Evolutionary conservation across 2,113 vertebrate species (phyloP).

Genomic region (Cryptoleucopteryx plumbea): DNA sequence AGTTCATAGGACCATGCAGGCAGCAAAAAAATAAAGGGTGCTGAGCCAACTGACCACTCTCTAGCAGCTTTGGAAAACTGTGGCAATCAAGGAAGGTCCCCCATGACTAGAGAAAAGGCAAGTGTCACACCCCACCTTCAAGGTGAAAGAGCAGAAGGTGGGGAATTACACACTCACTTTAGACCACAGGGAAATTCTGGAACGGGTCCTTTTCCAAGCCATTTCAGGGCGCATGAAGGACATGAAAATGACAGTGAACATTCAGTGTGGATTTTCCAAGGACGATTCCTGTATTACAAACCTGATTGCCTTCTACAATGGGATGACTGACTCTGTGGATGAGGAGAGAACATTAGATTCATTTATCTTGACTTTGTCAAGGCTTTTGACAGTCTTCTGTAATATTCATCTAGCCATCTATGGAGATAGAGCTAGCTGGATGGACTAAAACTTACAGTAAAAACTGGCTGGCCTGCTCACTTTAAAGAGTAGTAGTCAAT

Average conservation of each 20-base stretch:
- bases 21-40: fast-evolving
- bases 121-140: not conserved
- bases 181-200: not conserved
- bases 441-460: not conserved
- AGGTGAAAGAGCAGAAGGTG: not conserved
- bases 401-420: not conserved
- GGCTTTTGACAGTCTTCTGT: not conserved
- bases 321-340: not conserved
- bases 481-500: not conserved
- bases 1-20: not conserved
- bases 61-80: not conserved
- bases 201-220: not conserved
- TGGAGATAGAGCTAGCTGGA: not conserved
- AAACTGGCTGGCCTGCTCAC: not conserved
- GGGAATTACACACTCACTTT: not conserved
- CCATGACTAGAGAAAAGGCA: not conserved
- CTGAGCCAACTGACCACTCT: not conserved
- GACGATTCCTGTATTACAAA: not conserved
- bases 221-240: not conserved
- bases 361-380: not conserved
- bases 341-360: not conserved
- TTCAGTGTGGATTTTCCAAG: not conserved
- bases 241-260: not conserved
- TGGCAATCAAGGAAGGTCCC: not conserved
- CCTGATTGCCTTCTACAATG: not conserved